Conservation (phyloP, 2,888 invertebrate genomes). For the Punctoribates punctum region DNA sequence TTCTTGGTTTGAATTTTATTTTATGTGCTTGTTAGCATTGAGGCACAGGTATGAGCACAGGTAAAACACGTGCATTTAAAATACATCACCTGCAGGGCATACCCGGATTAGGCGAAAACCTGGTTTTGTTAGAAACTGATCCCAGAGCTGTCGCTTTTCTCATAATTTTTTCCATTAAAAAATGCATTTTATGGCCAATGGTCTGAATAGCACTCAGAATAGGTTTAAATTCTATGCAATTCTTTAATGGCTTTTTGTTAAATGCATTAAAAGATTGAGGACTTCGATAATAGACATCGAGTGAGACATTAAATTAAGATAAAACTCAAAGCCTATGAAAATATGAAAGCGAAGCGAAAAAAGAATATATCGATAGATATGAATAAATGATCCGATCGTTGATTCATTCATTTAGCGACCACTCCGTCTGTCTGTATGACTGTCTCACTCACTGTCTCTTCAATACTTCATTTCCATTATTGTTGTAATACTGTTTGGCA, state of each 20-base stretch:
- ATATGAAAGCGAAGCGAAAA: neutral
- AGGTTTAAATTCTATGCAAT: neutral
- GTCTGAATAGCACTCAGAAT: neutral
- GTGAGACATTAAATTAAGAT: conserved; percentile 33
- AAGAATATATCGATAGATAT: neutral
- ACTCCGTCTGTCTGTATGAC: neutral
- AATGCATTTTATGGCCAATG: neutral
- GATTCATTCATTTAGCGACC: conserved; percentile 1
- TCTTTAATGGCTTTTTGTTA: neutral
- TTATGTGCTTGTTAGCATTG: neutral
- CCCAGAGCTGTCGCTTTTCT: conserved; percentile 7
- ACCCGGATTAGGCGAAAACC: conserved; percentile 9
- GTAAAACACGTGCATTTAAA: conserved; percentile 18
- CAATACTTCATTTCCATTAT: conserved; percentile 7
- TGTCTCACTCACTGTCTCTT: neutral
- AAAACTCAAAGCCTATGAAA: conserved; percentile 2
- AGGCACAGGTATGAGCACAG: neutral
- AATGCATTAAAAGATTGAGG: conserved; percentile 22
- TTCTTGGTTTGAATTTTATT: neutral
- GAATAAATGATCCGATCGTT: conserved; percentile 24
- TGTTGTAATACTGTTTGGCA: neutral
- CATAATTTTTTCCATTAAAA: conserved; percentile 11
- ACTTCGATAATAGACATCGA: conserved; percentile 21
- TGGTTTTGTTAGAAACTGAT: neutral
- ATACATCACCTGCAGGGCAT: conserved; percentile 17